phyloP scores from a whole-genome alignment of 2,797 vertebrate species.

The Crax fasciolata region DNA sequence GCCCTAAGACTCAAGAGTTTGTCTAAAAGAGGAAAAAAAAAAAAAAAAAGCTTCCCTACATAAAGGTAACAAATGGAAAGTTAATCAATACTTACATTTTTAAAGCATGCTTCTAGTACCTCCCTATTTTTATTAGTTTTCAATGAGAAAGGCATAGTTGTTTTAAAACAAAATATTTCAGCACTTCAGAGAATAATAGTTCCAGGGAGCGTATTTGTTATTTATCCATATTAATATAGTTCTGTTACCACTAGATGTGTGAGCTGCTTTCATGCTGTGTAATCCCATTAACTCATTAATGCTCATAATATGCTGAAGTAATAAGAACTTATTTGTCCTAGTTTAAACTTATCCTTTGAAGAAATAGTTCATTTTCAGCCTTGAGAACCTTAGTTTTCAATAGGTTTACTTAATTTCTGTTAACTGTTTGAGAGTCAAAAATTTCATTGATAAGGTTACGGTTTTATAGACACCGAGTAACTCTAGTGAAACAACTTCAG shows the following conservation, averaged over 20 bases:
- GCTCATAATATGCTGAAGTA: neutral
- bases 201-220: neutral
- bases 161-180: neutral
- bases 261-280: neutral
- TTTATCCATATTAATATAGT: neutral
- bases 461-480: neutral
- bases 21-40: neutral
- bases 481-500: neutral
- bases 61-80: neutral
- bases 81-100: neutral
- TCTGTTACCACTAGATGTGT: neutral
- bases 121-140: neutral
- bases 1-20: neutral
- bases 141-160: neutral
- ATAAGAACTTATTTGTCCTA: neutral
- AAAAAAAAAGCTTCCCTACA: neutral
- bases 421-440: neutral
- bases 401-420: neutral
- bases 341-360: neutral
- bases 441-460: neutral
- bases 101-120: neutral
- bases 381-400: neutral
- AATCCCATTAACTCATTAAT: conserved; percentile 12
- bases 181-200: neutral
- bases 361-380: neutral